These are phyloP conservation scores for Eupsittula cactorum DNA, from an alignment of 2,113 vertebrate species.

Conservation along the genomic window DNA sequence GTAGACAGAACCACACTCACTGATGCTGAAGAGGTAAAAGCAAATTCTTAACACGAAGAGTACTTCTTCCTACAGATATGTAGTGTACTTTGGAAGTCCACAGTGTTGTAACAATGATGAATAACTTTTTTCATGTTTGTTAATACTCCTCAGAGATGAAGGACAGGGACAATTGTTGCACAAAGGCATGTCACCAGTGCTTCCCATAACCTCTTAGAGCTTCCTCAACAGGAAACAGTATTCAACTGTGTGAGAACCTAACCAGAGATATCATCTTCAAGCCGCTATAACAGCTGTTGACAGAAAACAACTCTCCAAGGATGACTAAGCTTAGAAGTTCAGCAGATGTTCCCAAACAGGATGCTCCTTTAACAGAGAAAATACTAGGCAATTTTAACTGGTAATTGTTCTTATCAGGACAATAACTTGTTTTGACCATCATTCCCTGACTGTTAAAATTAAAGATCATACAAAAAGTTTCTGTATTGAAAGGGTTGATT, in stretches of 20 bases:
- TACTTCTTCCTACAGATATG: background rate
- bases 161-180: fast-evolving
- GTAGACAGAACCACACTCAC: conserved; percentile 2
- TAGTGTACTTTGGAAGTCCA: background rate
- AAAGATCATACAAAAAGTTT: background rate
- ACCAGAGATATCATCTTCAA: background rate
- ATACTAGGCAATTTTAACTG: background rate
- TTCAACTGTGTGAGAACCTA: background rate
- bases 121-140: background rate
- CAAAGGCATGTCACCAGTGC: background rate
- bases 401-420: background rate
- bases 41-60: background rate
- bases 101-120: background rate
- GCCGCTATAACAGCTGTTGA: background rate
- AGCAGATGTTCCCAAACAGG: background rate
- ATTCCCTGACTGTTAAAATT: background rate
- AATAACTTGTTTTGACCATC: background rate
- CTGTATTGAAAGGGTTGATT: background rate
- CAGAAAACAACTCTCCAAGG: background rate
- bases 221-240: background rate
- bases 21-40: conserved; percentile 2
- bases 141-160: background rate
- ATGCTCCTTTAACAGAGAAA: background rate
- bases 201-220: background rate
- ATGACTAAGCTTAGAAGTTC: background rate